Evolutionary conservation across 2,888 invertebrate species (phyloP), one percentile per base, ranked within the genome.

Genomic region (Archaeoteleia sp.): DNA sequence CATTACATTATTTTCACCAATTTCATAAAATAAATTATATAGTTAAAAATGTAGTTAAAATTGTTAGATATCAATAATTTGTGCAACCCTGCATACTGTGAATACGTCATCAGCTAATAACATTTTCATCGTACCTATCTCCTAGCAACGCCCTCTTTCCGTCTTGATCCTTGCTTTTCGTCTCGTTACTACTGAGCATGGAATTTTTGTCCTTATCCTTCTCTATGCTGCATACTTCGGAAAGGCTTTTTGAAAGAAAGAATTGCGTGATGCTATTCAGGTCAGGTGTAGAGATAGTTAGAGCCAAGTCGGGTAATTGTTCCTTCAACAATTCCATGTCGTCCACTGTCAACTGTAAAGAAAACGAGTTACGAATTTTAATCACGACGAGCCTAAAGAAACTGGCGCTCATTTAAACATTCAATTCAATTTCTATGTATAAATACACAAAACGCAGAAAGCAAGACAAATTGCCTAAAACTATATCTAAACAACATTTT

Each of bases 221-320:
- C 39, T 73, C 78, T 2, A 72, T 76, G 7, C 78, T 81, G 40
- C 79, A 77, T 2, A 73, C 80, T 1, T 82, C 82, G 23, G 76
- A 78, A 1, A 83, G 67, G 48, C 82, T 85, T 60, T 83, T 90
- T 39, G 90, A 89, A 40, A 87, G 86, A 81, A 94, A 93, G 84
- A 93, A 93, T 78, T 91, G 90, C 46, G 92, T 90, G 51, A 92
- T 90, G 42, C 88, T 86, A 39, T 89, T 88, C 87, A 92, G 89
- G 81, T 94, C 92, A 37, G 92, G 92, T 58, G 88, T 86, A 1
- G 91, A 89, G 40, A 93, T 87, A 71, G 90, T 89, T 6, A 88
- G 86, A 1, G 90, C 88, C 34, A 94, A 83, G 49, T 91, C 90
- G 0, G 94, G 94, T 73, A 95, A 87, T 51, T 90, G 87, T 3